Evolutionary conservation across 2,888 invertebrate genomes (phyloP), one percentile per base, ranked within the genome.

Genomic region (Phorcus lineatus): DNA sequence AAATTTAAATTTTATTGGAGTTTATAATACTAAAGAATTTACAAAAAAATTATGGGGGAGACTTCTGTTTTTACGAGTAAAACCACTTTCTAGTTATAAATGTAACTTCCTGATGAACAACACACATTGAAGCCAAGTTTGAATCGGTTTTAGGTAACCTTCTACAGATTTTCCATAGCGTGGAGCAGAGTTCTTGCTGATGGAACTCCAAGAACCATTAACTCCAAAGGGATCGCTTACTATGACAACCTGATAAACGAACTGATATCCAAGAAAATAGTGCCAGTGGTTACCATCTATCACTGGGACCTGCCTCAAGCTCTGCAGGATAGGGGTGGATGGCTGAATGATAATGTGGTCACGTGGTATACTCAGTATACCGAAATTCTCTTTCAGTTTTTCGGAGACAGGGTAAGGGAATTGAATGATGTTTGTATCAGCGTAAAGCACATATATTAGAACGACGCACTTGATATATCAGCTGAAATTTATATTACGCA

Each of bases 181-280:
- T 97, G 97, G 97, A 93, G 96, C 0, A 94, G 97, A 75, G 94
- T 97, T 67, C 93, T 97, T 84, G 96, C 97, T 0, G 95, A 94
- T 17, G 97, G 92, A 2, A 89, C 90, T 1, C 75, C 82, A 2
- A 74, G 66, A 0, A 85, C 86, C 0, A 70, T 96, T 24, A 97
- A 96, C 90, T 93, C 94, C 53, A 94, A 95, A 2, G 97, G 96
- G n/a, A 94, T 97, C 16, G 93, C 95, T 81, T 97, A 97, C 93
- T 97, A 97, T 91, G 95, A 95, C 89, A 95, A 95, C 85, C 93
- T 97, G 66, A 96, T 97, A 79, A 94, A 96, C 88, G 96, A 95
- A 87, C 94, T 97, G 9, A 84, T 96, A 11, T 94, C 92, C 0
- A 94, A 94, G 75, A 94, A 94, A n/a, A 95, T 96, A 79, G 91